These are phyloP conservation scores for Sebastes alutus DNA, from an alignment of 2,797 vertebrate genomes.

Conservation along the genomic window DNA sequence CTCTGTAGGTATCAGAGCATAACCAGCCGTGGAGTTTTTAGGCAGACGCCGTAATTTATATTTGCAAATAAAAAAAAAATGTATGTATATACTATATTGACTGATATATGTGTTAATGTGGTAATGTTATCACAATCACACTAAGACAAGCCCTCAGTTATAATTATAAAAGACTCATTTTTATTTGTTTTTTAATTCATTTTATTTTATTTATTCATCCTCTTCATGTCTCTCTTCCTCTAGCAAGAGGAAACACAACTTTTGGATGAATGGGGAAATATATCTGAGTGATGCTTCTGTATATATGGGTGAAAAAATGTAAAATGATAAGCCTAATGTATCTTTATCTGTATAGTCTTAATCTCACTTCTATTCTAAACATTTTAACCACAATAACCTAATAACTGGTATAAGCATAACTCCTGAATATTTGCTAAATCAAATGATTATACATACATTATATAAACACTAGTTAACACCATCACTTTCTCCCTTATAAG, in stretches of 20 bases:
- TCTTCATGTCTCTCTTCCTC: background rate
- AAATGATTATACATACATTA: background rate
- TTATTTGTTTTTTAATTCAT: background rate
- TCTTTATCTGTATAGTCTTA: background rate
- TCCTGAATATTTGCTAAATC: background rate
- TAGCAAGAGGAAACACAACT: background rate
- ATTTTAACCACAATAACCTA: background rate
- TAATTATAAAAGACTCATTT: background rate
- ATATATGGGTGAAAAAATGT: background rate
- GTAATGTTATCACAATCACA: background rate
- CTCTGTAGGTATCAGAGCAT: background rate
- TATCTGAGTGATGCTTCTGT: background rate
- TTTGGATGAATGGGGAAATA: background rate
- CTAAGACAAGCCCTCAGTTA: background rate
- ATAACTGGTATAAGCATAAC: background rate
- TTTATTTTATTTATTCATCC: background rate
- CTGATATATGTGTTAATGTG: background rate
- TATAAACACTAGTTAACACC: background rate
- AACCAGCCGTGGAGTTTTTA: background rate
- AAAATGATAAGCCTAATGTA: background rate
- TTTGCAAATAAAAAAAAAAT: background rate
- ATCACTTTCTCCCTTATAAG: background rate
- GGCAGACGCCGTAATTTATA: background rate
- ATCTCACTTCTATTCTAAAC: background rate
- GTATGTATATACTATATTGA: background rate